Evolutionary conservation across 2,888 invertebrate genomes (phyloP).

Genomic region (Apamea sordens): DNA sequence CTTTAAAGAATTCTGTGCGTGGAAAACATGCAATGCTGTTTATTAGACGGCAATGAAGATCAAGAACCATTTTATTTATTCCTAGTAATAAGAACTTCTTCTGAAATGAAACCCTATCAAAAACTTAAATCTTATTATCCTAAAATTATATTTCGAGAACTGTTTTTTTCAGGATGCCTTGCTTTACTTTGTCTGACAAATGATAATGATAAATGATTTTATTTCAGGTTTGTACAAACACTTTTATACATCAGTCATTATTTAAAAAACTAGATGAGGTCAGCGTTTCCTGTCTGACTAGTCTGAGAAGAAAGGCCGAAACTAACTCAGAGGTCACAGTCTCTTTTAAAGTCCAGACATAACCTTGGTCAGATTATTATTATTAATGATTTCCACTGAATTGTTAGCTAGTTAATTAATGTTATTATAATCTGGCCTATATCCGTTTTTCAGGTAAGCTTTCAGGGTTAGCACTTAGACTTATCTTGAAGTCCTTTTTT

Average conservation of each 20-base stretch:
- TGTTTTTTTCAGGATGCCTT: background rate
- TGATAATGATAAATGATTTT: background rate
- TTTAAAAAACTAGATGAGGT: background rate
- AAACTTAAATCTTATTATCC: background rate
- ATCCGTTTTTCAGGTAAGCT: constrained; percentile 30
- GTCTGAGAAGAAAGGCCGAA: background rate
- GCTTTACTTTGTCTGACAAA: background rate
- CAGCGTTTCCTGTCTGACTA: background rate
- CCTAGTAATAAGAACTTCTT: background rate
- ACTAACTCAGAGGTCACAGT: too few species aligned
- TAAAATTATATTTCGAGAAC: background rate
- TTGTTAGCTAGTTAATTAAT: constrained; percentile 38
- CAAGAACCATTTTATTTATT: background rate
- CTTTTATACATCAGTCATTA: background rate
- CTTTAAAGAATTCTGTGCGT: background rate
- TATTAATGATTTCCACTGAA: constrained; percentile 5
- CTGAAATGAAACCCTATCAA: background rate
- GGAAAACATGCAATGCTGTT: background rate
- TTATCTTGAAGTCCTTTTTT: background rate
- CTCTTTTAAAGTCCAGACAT: background rate
- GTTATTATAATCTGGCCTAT: constrained; percentile 35
- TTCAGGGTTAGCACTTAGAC: constrained; percentile 31
- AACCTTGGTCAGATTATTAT: too few species aligned
- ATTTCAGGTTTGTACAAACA: background rate
- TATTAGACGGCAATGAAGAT: background rate